These are phyloP conservation scores for Himantopus leucocephalus DNA, from an alignment of 2,113 vertebrate genomes.

Conservation along the genomic window DNA sequence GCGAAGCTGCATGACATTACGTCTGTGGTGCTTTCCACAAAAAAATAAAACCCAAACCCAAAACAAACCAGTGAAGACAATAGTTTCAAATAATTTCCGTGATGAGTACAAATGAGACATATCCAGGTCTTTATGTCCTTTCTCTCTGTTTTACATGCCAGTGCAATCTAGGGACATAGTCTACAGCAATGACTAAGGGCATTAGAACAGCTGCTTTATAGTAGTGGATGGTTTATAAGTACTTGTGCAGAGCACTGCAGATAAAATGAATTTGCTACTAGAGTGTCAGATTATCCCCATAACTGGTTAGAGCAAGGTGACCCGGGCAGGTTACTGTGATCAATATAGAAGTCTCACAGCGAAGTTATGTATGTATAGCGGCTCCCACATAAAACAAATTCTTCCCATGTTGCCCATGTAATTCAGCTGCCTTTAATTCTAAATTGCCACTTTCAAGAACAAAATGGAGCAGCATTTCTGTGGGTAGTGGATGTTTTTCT, in stretches of 20 bases:
- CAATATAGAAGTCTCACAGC: neutral
- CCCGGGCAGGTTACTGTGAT: neutral
- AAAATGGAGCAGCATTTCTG: slow-evolving; percentile 53
- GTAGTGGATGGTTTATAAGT: neutral
- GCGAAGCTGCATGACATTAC: neutral
- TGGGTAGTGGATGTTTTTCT: slow-evolving; percentile 32
- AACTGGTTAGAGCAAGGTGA: slow-evolving; percentile 21
- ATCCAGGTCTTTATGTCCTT: neutral
- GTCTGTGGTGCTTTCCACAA: neutral
- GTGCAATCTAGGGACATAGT: neutral
- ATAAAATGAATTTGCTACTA: neutral
- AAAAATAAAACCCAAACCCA: too few relatives aligned
- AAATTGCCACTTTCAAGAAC: slow-evolving; percentile 31
- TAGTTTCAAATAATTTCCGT: neutral
- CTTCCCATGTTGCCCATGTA: slow-evolving; percentile 14
- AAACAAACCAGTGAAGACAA: neutral
- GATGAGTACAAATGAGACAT: neutral
- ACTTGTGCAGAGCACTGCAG: neutral
- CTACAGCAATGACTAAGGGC: neutral
- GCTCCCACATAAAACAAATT: slow-evolving; percentile 24
- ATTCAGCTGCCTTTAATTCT: slow-evolving; percentile 42
- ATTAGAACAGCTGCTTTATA: slow-evolving; percentile 7
- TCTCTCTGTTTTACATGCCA: neutral
- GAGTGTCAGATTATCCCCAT: neutral
- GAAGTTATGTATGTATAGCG: neutral